Base-by-base conservation (phyloP, 1,140 invertebrate species). In the Oryctes rhinoceros region DNA sequence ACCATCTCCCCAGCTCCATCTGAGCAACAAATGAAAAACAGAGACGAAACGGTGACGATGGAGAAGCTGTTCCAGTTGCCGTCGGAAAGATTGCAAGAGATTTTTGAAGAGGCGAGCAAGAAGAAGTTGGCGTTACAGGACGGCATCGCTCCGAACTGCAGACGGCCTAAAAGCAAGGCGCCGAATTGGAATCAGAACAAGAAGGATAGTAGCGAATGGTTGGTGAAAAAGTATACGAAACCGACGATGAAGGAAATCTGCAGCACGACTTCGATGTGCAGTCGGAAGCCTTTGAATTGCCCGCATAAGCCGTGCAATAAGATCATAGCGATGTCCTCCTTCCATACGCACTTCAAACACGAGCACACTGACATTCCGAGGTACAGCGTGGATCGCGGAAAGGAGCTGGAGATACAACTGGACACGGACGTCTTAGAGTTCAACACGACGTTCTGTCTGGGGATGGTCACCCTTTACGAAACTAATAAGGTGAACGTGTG, bases 231-330 rank as follows among this genome's bases (percentile, higher is more conserved):
- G 5, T 35, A 74, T 39, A 20, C n/a, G 6, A 80, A 48, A 71
- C 37, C 30, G 35, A 2, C 6, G 24, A n/a, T 24, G 44, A 65
- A 59, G 79, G 48, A 65, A 30, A 80, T 76, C 35, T 71, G n/a
- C 24, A 82, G 49, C 82, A 15, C 44, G 47, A 81, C 78, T 13
- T 44, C 35, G 7, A 20, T 76, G 15, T 79, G 67, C 10, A 84
- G 84, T 9, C 83, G 83, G 80, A 83, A 84, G 48, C 86, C 86
- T 6, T 77, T 87, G 18, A 81, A 80, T 44, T 87, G 86, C 75
- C 85, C 85, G 9, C 85, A 87, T 71, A 83, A 84, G 39, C 81
- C 78, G 10, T 87, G 86, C 74, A 81, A 81, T 59, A 86, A 86
- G 79, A 84, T 84, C 35, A 82, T 87, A 13, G 84, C 86, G 3